Percentiles rank a stretch among this genome's conserved stretches.
Conservation (phyloP, 2,113 vertebrate species). For the Ammospiza nelsoni region DNA sequence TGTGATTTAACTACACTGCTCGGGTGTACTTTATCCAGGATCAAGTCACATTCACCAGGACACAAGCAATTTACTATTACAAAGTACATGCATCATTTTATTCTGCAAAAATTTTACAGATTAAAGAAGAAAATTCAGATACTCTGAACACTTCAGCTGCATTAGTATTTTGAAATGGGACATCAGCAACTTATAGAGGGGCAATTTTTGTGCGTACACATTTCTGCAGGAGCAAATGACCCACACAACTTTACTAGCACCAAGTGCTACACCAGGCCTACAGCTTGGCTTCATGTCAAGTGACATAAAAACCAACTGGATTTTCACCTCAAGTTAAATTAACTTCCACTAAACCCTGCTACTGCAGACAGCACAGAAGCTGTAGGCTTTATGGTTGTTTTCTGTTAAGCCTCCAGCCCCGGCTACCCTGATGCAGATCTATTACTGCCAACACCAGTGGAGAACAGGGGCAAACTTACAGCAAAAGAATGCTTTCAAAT, state of each 20-base stretch:
- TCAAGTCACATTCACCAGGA: neutral
- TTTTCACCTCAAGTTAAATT: neutral
- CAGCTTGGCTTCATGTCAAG: neutral
- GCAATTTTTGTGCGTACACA: neutral
- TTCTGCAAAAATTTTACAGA: neutral
- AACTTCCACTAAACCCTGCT: neutral
- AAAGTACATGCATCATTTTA: neutral
- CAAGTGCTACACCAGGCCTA: neutral
- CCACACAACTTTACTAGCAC: neutral
- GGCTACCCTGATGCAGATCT: neutral
- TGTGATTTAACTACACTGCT: neutral
- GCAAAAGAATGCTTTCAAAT: neutral
- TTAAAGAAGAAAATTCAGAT: neutral
- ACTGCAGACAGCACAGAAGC: neutral
- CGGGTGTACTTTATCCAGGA: neutral
- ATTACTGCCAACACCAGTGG: neutral
- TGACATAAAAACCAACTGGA: neutral
- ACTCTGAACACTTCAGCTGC: neutral
- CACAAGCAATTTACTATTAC: neutral
- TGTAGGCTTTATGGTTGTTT: neutral
- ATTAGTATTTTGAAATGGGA: neutral
- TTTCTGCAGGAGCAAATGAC: neutral
- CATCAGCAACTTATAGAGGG: neutral
- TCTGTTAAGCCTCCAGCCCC: neutral
- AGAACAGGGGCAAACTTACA: neutral